These are phyloP conservation scores for Vandiemenella viatica DNA, from an alignment of 2,888 invertebrate genomes.

Conservation along the genomic window DNA sequence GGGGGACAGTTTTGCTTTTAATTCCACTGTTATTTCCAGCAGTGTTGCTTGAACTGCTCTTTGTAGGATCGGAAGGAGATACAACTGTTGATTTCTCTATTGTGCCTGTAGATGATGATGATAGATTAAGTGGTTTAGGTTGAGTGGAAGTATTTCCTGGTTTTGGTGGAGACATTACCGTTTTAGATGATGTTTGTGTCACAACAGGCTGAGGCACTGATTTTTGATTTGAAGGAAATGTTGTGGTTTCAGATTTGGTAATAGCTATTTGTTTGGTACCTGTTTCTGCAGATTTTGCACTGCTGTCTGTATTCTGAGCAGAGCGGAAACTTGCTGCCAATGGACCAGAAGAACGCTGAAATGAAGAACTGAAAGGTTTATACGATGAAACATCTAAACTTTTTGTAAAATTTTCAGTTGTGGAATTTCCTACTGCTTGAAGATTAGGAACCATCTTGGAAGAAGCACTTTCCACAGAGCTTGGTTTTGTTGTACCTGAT, in stretches of 20 bases:
- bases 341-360: constrained; percentile 19
- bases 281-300: neutral
- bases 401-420: constrained; percentile 10
- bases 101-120: constrained; percentile 3
- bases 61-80: neutral
- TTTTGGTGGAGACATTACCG: neutral
- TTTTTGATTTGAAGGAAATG: neutral
- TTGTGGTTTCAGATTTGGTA: neutral
- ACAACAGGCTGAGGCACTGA: neutral
- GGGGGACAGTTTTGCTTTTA: neutral
- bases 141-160: neutral
- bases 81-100: constrained; percentile 2
- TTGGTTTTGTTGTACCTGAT: neutral
- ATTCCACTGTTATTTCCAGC: constrained; percentile 1
- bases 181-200: neutral
- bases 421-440: constrained; percentile 5
- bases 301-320: neutral
- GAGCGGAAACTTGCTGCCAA: constrained; percentile 18
- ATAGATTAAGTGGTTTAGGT: constrained; percentile 3
- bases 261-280: neutral
- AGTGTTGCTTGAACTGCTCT: neutral
- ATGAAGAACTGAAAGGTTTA: constrained; percentile 25
- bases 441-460: constrained; percentile 12
- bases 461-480: constrained; percentile 8
- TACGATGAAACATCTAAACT: constrained; percentile 14